Percentiles rank a stretch among this genome's conserved stretches.
These are phyloP conservation scores for Hypsopygia costalis DNA, from an alignment of 2,888 invertebrate genomes.

Conservation along the genomic window DNA sequence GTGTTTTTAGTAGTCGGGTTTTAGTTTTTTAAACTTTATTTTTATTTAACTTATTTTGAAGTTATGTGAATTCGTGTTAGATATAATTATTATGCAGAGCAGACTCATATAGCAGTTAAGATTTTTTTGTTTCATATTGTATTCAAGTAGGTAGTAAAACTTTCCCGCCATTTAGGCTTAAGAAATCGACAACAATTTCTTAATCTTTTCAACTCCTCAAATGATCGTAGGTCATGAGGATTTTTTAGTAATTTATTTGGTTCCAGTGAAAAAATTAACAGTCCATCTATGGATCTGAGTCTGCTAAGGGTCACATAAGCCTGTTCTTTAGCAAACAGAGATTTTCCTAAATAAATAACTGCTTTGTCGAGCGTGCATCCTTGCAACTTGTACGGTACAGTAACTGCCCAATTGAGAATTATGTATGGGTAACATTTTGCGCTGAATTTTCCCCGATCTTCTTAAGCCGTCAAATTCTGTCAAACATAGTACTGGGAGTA, in stretches of 20 bases:
- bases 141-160: too few relatives aligned
- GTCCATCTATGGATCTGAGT: slow-evolving; percentile 2
- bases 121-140: too few relatives aligned
- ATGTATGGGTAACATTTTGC: neutral
- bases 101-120: too few relatives aligned
- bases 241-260: slow-evolving; percentile 8
- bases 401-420: slow-evolving; percentile 9
- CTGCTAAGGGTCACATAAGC: neutral
- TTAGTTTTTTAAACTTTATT: too few relatives aligned
- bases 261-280: slow-evolving; percentile 1
- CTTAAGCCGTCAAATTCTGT: neutral
- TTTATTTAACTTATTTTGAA: too few relatives aligned
- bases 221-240: slow-evolving; percentile 6
- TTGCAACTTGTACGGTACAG: slow-evolving; percentile 9
- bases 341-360: slow-evolving; percentile 6
- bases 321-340: slow-evolving; percentile 4
- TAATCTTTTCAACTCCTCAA: slow-evolving; percentile 1
- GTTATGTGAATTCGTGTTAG: too few relatives aligned
- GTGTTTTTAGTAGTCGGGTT: too few relatives aligned
- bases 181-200: too few relatives aligned
- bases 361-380: slow-evolving; percentile 8
- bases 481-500: too few relatives aligned
- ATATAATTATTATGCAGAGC: too few relatives aligned
- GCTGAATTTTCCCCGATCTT: neutral
- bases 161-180: too few relatives aligned